A percentile compares a stretch with the other conserved stretches of the same genome.
Conservation (phyloP, 1,140 invertebrate species). For the Apocrypta bakeri region DNA sequence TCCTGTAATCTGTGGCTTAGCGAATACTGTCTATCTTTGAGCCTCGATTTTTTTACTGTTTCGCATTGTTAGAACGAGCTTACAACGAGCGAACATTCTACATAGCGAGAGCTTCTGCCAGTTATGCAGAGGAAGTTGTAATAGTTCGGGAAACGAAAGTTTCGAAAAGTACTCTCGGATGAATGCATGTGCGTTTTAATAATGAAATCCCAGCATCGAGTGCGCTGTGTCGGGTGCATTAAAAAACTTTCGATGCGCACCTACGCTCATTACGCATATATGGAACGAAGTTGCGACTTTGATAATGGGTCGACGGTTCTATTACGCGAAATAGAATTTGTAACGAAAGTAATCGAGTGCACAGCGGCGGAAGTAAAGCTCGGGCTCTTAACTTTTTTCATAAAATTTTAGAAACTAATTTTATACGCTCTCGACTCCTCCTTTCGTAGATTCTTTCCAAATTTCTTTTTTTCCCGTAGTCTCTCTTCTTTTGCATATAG, state of each 20-base stretch:
- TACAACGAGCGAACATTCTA: no score
- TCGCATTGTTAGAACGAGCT: neutral
- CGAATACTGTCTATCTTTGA: neutral
- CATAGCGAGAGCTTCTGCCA: no score
- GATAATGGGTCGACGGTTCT: neutral
- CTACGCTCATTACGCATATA: neutral
- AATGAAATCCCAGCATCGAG: constrained; percentile 3
- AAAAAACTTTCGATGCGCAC: constrained; percentile 15
- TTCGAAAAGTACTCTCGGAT: no score
- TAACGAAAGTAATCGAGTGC: constrained; percentile 12
- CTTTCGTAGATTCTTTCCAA: neutral
- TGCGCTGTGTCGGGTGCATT: neutral
- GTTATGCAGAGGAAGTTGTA: no score
- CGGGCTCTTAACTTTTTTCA: constrained; percentile 11
- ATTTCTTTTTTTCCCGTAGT: neutral
- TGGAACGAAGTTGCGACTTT: constrained; percentile 24
- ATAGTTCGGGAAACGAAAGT: no score
- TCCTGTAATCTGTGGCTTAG: constrained; percentile 36
- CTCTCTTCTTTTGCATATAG: no score
- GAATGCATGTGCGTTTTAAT: no score
- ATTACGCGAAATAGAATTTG: constrained; percentile 23
- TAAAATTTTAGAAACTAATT: neutral
- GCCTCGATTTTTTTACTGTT: neutral
- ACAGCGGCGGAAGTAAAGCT: neutral
- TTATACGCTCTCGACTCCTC: neutral